Conservation (phyloP, 2,113 vertebrate genomes). For the Gavialis gangeticus region DNA sequence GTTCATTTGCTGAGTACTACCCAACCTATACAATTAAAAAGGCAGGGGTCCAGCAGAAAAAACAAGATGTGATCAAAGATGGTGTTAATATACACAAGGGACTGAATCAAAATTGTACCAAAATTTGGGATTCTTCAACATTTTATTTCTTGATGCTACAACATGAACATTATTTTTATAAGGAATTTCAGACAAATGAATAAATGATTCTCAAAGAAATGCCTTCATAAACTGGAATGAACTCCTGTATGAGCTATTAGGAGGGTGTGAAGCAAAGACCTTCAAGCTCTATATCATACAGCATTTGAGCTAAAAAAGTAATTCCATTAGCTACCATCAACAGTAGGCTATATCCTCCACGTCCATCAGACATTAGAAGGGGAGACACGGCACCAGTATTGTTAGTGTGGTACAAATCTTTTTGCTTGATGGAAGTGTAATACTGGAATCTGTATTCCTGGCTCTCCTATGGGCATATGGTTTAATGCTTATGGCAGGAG, state of each 20-base stretch:
- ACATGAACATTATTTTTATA: neutral
- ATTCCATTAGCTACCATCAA: neutral
- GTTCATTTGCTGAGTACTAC: conserved; percentile 31
- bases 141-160: neutral
- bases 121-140: neutral
- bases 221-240: neutral
- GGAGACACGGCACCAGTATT: neutral
- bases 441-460: neutral
- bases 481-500: neutral
- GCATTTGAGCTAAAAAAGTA: neutral
- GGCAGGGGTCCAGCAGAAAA: conserved; percentile 41
- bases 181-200: conserved; percentile 14
- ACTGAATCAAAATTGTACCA: conserved; percentile 50
- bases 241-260: neutral
- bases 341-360: neutral
- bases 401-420: neutral
- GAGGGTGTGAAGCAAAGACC: neutral
- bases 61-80: neutral
- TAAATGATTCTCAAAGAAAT: neutral
- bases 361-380: neutral
- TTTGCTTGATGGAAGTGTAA: neutral
- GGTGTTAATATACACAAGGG: conserved; percentile 56
- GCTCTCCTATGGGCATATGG: no score
- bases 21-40: conserved; percentile 11
- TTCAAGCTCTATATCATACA: neutral